Evolutionary conservation across 2,888 invertebrate genomes (phyloP).

Genomic region (Phrixothrix hirtus): DNA sequence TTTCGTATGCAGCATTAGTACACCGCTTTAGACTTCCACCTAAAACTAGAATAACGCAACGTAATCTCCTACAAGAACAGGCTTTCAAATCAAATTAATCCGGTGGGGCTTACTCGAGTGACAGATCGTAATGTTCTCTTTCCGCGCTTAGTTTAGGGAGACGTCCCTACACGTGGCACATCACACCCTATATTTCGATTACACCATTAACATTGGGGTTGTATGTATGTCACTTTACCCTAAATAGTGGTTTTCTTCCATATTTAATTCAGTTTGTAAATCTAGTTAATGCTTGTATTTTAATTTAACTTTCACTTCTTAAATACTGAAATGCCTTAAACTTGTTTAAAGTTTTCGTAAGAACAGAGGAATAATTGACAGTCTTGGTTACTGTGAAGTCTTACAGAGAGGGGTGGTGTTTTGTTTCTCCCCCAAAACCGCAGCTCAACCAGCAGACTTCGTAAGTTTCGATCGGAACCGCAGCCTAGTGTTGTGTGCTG

Average conservation of each 20-base stretch:
- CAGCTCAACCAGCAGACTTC: constrained; percentile 51
- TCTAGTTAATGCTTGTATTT: too few species aligned
- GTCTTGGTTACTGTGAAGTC: constrained; percentile 10
- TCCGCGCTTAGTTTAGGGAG: constrained; percentile 35
- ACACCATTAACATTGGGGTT: constrained; percentile 25
- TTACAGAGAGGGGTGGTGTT: constrained; percentile 21
- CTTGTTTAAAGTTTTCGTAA: too few species aligned
- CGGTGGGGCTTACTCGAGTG: constrained; percentile 43
- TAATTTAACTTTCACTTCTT: too few species aligned
- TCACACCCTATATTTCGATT: constrained; percentile 30
- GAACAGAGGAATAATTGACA: constrained; percentile 21
- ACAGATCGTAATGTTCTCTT: constrained; percentile 46
- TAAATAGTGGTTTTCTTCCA: neutral
- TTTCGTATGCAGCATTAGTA: constrained; percentile 17
- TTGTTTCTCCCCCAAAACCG: constrained; percentile 44
- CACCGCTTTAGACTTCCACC: constrained; percentile 5
- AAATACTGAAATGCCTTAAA: too few species aligned
- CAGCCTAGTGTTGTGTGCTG: constrained; percentile 48
- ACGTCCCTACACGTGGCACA: constrained; percentile 28
- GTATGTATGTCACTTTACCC: constrained; percentile 16
- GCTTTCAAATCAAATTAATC: constrained; percentile 47
- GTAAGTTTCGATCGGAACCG: constrained; percentile 53
- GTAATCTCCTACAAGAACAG: constrained; percentile 32
- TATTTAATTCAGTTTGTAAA: neutral
- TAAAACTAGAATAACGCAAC: constrained; percentile 27